Conservation (phyloP, 2,888 invertebrate species). For the Patella ulyssiponensis region DNA sequence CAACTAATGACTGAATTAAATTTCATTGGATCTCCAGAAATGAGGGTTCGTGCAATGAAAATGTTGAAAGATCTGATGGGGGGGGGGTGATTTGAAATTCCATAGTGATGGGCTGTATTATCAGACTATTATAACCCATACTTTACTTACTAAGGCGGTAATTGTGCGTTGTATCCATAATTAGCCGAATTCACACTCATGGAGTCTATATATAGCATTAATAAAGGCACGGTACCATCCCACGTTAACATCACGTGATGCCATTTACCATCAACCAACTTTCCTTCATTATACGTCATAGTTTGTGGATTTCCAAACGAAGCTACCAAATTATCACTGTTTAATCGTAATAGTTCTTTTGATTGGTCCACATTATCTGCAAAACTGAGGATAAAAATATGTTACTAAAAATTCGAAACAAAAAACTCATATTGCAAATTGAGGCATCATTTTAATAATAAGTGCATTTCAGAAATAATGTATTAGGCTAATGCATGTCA, state of each 20-base stretch:
- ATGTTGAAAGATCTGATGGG: too few relatives aligned
- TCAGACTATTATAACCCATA: conserved; percentile 1
- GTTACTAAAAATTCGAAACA: too few relatives aligned
- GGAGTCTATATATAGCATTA: conserved; percentile 47
- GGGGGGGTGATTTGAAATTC: conserved; percentile 19
- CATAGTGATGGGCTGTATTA: conserved; percentile 14
- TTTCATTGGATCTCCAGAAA: too few relatives aligned
- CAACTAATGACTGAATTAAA: too few relatives aligned
- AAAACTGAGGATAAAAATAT: conserved; percentile 19
- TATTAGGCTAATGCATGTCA: too few relatives aligned
- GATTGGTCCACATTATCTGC: conserved; percentile 10
- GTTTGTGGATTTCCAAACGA: conserved; percentile 18
- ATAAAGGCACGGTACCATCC: conserved; percentile 30
- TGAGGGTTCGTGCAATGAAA: too few relatives aligned
- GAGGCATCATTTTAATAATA: too few relatives aligned
- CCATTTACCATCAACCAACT: conserved; percentile 53
- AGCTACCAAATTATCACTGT: conserved; percentile 13
- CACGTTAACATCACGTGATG: conserved; percentile 52
- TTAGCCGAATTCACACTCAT: conserved; percentile 18
- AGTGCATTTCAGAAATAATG: too few relatives aligned
- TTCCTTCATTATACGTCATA: conserved; percentile 10
- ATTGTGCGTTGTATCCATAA: conserved; percentile 24
- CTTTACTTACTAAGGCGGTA: conserved; percentile 38
- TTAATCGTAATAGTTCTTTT: conserved; percentile 27
- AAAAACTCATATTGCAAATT: too few relatives aligned